Base-by-base conservation (phyloP, 2,888 invertebrate species). In the Yponomeuta malinellus region DNA sequence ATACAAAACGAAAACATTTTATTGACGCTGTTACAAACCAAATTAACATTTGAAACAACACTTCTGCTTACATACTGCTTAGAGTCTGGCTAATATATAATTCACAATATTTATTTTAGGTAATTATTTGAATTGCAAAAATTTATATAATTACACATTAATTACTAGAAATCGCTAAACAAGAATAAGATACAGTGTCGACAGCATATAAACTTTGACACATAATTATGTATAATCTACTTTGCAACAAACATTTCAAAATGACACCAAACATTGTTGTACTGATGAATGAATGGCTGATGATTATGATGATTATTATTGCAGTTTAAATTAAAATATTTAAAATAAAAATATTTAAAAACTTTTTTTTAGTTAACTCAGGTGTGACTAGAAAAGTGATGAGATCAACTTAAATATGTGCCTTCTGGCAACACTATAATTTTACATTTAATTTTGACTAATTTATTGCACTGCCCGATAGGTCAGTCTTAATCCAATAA, bases 381-480 rank as follows among this genome's bases (percentile, higher is more conserved):
- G 43, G 43, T 43, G 15, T 67, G 67, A 67, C 67, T 67, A 67
- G 67, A 70, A 75, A 74, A 73, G 76, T 72, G 72, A 76, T 74
- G 71, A 71, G 73, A 71, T 72, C 59, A 74, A 59, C 67, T 33
- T 65, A 71, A 72, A 68, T 71, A 66, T 70, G 59, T 63, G 48
- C 15, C 43, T 70, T 69, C 71, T 15, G 52, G 52, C 52, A 3
- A 15, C 59, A 73, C 72, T 63, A 73, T 75, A 77, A 74, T 74
- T 76, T 75, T 68, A 71, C 71, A 69, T 72, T 73, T 75, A 15
- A 59, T 59, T 59, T 59, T 59, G 3, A 15, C 52, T 59, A 59
- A 59, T 15, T 15, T 89, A 90, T 91, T 91, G 91, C 91, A 91
- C 91, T 84, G 83, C 91, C 91, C 91, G 81, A 81, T 78, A 76